Evolutionary conservation across 2,888 invertebrate species (phyloP).

Genomic region (Conchocele bisecta): DNA sequence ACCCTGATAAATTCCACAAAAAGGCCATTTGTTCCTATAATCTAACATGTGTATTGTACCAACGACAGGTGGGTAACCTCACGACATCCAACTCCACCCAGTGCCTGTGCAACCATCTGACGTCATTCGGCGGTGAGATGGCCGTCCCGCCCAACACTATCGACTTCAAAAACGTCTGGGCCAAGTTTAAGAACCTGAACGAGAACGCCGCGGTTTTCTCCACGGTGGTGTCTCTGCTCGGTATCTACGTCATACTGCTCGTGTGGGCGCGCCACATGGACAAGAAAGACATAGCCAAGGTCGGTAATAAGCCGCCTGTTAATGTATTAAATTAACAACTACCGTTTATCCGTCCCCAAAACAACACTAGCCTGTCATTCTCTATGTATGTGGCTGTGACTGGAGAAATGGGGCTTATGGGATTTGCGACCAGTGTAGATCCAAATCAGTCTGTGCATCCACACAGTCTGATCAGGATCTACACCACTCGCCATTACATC

Average conservation of each 20-base stretch:
- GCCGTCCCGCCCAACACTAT: slow-evolving; percentile 82
- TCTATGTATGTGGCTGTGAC: no score
- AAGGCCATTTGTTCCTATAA: no score
- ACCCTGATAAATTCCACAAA: no score
- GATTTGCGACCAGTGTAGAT: no score
- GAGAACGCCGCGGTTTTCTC: slow-evolving; percentile 82
- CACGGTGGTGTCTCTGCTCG: slow-evolving; percentile 77
- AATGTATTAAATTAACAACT: no score
- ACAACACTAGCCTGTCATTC: not conserved
- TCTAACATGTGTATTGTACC: no score
- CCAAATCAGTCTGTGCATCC: no score
- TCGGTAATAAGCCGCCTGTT: no score
- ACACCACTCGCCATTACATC: not conserved
- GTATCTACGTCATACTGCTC: slow-evolving; percentile 76
- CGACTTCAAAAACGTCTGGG: slow-evolving; percentile 82
- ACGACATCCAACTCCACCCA: slow-evolving; percentile 77
- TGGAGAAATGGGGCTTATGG: no score
- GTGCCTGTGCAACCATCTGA: slow-evolving; percentile 81
- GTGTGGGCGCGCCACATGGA: slow-evolving; percentile 80
- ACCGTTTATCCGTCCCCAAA: no score
- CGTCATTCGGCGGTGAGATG: slow-evolving; percentile 82
- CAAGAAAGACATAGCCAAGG: slow-evolving; percentile 81
- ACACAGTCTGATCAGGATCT: no score
- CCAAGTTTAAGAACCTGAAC: slow-evolving; percentile 79
- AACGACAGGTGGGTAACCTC: slow-evolving; percentile 73